A percentile compares a stretch with the other conserved stretches of the same genome.
phyloP scores from a whole-genome alignment of 1,140 invertebrate species.

The Trinorchestia longiramus region DNA sequence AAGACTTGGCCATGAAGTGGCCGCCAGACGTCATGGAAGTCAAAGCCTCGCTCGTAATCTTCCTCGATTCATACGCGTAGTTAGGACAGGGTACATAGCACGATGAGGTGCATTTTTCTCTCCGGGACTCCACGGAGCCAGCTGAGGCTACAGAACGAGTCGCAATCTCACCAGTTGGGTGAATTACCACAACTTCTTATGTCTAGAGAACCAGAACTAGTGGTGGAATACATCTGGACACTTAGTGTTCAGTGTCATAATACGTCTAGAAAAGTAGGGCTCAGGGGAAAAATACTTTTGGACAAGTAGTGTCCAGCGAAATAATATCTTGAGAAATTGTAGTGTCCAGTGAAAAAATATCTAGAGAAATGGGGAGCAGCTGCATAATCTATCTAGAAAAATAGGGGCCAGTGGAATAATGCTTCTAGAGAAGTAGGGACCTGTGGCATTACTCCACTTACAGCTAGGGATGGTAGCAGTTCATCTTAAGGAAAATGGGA shows the following conservation, averaged over 20 bases:
- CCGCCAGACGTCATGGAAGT: not conserved
- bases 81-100: not conserved
- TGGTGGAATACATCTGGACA: too few relatives aligned
- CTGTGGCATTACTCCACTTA: not conserved
- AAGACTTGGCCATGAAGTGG: not conserved
- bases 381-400: too few relatives aligned
- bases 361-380: too few relatives aligned
- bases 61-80: not conserved
- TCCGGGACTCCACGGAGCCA: not conserved
- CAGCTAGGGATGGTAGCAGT: too few relatives aligned
- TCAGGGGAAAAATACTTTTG: too few relatives aligned
- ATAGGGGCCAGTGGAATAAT: not conserved
- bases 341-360: too few relatives aligned
- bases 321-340: too few relatives aligned
- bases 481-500: too few relatives aligned
- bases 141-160: not conserved
- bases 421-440: not conserved
- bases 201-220: too few relatives aligned
- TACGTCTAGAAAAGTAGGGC: too few relatives aligned
- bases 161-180: not conserved
- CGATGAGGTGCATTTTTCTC: not conserved
- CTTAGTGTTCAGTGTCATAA: too few relatives aligned
- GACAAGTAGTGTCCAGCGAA: too few relatives aligned
- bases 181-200: not conserved
- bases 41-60: not conserved